These are phyloP conservation scores for Dolichoris vasculosae DNA, from an alignment of 1,140 invertebrate species.

Conservation along the genomic window DNA sequence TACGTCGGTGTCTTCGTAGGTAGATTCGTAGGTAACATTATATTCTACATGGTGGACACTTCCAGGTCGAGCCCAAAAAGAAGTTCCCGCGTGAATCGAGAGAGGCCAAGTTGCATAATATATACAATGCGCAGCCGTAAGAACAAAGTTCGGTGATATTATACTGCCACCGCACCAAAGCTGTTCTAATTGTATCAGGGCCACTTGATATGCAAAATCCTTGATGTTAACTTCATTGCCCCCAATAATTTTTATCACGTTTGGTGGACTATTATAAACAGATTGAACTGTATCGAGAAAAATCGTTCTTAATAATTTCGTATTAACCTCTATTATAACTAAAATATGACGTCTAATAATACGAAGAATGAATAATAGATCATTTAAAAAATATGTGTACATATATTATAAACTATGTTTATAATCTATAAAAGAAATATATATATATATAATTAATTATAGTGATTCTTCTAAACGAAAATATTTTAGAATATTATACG, in stretches of 20 bases:
- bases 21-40: neutral
- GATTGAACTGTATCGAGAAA: neutral
- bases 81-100: neutral
- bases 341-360: no score
- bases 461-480: no score
- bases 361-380: no score
- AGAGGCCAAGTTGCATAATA: neutral
- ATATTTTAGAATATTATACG: no score
- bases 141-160: constrained; percentile 74
- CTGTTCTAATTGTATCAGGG: constrained; percentile 69
- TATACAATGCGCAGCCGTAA: constrained; percentile 80
- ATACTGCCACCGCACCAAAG: constrained; percentile 81
- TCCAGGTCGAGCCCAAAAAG: neutral
- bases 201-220: constrained; percentile 79
- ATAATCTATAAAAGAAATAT: no score
- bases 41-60: neutral
- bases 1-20: no score
- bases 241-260: constrained; percentile 76
- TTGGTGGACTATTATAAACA: neutral
- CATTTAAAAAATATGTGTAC: no score
- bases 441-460: no score
- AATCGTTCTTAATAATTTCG: no score
- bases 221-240: constrained; percentile 76
- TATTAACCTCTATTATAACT: no score
- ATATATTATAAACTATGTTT: no score